Base-by-base conservation (phyloP, 2,113 vertebrate genomes). In the Antidorcas marsupialis region DNA sequence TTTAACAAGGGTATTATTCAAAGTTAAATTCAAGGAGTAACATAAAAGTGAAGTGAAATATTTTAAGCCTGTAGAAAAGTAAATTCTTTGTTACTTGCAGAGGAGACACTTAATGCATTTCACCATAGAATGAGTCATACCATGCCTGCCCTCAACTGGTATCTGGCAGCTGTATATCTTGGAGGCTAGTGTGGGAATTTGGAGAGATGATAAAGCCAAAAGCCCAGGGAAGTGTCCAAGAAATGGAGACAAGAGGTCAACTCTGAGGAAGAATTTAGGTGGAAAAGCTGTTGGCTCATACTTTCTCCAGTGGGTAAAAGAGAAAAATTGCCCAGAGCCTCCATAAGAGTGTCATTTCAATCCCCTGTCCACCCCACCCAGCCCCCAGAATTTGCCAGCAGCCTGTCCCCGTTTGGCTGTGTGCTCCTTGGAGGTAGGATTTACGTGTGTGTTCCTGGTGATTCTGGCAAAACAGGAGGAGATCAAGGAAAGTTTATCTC, bases 11-110 rank as follows among this genome's bases (percentile, higher is more conserved):
- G 19, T 7, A 47, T 43, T 28, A 85, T 45, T 83, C 30, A 76
- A 96, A 95, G 11, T 94, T 94, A 47, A 76, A 94, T 89, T 89
- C 27, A 97, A 97, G 62, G 27, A 59, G 23, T 71, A 79, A 89
- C 5, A 25, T 47, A 81, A 83, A 92, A 96, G 27, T 71, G 74
- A 88, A 71, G 53, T n/a, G 87, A 92, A 90, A 57, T 28, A 25
- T 60, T 89, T 91, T 79, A 83, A 87, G 62, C 7, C 13, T 23
- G 52, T 10, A 84, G 52, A 52, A 92, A 60, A 91, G 33, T 17
- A 45, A 91, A 71, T 79, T 83, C 25, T 43, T 97, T 33, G n/a
- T 82, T 78, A 33, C 21, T 85, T 92, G 86, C 57, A 88, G 59
- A 50, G 30, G 23, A 94, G 74, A 85, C 2, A 2, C 5, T 86